Evolutionary conservation across 2,888 invertebrate genomes (phyloP), one percentile per base, ranked within the genome.

Genomic region (Carpatolechia fugitivella): DNA sequence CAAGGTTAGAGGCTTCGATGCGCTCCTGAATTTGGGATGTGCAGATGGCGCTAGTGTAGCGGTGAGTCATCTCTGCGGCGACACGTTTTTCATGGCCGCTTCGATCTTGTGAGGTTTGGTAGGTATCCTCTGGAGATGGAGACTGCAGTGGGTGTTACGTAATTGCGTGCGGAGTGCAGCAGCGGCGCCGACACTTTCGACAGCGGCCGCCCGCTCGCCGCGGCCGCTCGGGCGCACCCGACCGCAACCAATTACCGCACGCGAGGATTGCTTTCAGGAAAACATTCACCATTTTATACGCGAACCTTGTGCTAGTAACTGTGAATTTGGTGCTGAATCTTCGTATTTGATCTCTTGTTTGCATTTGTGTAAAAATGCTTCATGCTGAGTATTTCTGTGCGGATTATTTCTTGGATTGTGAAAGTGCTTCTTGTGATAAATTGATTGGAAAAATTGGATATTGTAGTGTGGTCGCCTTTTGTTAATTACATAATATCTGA

Each of bases 51-150:
- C 82, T 78, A 74, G 80, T 73, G 82, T 57, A 74, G 70, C 78
- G 80, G 85, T 89, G 89, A 88, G 82, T 89, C 89, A 89, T 87
- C 83, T 82, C 80, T 87, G 88, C 87, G 69, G 66, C 73, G 85
- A 81, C 82, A 83, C 74, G 82, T 80, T 85, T n/a, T 85, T 85
- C 85, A 84, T 82, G 85, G 87, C 85, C 86, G 84, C 80, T 80
- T 83, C 80, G 82, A 80, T 87, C 80, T 83, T 70, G 71, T n/a
- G 75, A 65, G 69, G 66, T 67, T 61, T 68, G 61, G 60, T 69
- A 70, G 72, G 72, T 71, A 66, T 69, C 71, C 70, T 70, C 64
- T 62, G 76, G 76, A 76, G 85, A 82, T 74, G 73, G 74, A 66
- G 74, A 77, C 79, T 84, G 84, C 85, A 84, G 80, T 80, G 79